A percentile compares a stretch with the other conserved stretches of the same genome.
These are phyloP conservation scores for Pantala flavescens DNA, from an alignment of 1,140 invertebrate genomes.

Conservation along the genomic window DNA sequence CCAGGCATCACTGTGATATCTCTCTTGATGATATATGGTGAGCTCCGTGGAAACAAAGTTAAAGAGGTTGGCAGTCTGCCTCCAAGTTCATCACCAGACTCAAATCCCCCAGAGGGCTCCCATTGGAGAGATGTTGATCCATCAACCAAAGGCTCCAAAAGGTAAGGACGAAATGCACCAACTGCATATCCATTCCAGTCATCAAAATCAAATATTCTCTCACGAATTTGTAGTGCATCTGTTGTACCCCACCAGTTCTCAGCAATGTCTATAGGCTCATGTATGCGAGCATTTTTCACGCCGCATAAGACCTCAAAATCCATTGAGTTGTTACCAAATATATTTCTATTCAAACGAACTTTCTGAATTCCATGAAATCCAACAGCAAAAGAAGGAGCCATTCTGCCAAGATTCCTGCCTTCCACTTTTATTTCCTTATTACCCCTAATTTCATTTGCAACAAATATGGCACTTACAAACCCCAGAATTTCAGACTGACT, in stretches of 20 bases:
- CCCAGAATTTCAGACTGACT: conserved; percentile 91
- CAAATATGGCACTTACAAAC: conserved; percentile 66
- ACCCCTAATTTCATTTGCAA: conserved; percentile 63
- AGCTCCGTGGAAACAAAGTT: conserved; percentile 49
- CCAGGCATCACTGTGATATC: conserved; percentile 96
- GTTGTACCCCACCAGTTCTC: conserved; percentile 95
- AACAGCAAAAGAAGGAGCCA: conserved; percentile 66
- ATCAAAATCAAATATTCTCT: conserved; percentile 96
- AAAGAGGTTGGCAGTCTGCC: conserved; percentile 71
- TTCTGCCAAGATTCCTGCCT: background rate
- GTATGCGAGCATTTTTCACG: conserved; percentile 73
- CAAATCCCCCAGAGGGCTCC: conserved; percentile 36
- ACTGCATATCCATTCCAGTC: conserved; percentile 98
- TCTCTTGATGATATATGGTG: conserved; percentile 72
- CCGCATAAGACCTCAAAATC: conserved; percentile 91
- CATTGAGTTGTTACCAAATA: conserved; percentile 77
- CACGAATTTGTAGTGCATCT: conserved; percentile 58
- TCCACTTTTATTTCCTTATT: conserved; percentile 42
- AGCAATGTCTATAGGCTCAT: conserved; percentile 75
- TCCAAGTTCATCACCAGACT: conserved; percentile 58
- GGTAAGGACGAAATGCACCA: conserved; percentile 78
- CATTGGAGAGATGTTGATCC: conserved; percentile 62
- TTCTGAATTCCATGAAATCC: conserved; percentile 91
- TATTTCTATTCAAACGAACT: conserved; percentile 79
- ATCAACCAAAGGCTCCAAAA: conserved; percentile 63